A percentile compares a stretch with the other conserved stretches of the same genome.
Conservation (phyloP, 2,888 invertebrate genomes). For the Dysmachus trigonus region DNA sequence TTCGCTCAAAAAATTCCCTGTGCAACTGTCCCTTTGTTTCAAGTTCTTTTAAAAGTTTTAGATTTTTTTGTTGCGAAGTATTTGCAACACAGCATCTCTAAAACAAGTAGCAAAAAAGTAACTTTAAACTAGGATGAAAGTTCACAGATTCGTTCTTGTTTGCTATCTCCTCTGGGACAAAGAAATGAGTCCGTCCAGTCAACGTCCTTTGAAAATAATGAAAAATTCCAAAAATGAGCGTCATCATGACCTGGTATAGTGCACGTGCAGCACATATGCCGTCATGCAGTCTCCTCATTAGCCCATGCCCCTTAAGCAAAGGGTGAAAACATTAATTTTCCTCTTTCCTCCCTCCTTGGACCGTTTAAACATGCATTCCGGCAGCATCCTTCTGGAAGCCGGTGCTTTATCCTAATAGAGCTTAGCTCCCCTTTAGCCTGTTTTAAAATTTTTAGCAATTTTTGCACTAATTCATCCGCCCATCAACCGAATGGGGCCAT, state of each 20-base stretch:
- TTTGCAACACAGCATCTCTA: background rate
- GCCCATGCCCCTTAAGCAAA: background rate
- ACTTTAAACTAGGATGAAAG: background rate
- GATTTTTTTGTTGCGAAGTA: background rate
- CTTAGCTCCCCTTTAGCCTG: background rate
- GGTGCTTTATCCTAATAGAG: background rate
- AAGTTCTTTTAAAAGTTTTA: background rate
- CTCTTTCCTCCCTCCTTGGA: background rate
- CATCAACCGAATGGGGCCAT: background rate
- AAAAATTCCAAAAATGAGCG: background rate
- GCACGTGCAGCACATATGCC: background rate
- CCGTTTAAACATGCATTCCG: background rate
- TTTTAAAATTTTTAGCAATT: background rate
- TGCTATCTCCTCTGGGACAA: background rate
- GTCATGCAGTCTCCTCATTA: background rate
- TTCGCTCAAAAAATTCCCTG: background rate
- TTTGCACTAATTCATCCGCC: background rate
- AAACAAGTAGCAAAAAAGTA: background rate
- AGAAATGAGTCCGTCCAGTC: background rate
- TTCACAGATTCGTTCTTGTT: background rate
- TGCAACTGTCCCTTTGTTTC: background rate
- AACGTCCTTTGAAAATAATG: background rate
- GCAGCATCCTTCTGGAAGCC: background rate
- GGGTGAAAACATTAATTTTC: background rate
- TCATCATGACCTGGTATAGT: slow-evolving; percentile 1